A percentile compares a stretch with the other conserved stretches of the same genome.
Conservation (phyloP, 1,140 invertebrate species). For the Aphelenchoides fujianensis region DNA sequence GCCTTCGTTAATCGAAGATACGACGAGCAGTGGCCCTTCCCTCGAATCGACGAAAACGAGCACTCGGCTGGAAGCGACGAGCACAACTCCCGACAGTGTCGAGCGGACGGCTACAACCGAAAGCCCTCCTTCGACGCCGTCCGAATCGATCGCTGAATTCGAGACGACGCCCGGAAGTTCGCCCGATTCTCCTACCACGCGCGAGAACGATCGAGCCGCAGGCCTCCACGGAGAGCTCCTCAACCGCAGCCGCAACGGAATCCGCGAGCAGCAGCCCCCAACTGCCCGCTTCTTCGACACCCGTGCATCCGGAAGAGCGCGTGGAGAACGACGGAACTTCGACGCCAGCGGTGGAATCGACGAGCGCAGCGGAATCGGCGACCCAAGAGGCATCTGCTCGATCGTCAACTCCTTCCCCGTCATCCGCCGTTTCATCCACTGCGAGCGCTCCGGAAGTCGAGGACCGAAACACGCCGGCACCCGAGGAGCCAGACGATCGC, state of each 20-base stretch:
- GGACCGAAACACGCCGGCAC: too few species aligned
- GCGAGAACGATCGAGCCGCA: too few species aligned
- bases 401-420: too few species aligned
- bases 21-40: too few species aligned
- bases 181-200: too few species aligned
- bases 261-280: neutral
- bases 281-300: neutral
- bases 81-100: neutral
- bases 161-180: too few species aligned
- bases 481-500: too few species aligned
- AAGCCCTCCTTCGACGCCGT: neutral
- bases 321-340: neutral
- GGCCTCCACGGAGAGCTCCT: neutral
- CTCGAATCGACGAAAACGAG: neutral
- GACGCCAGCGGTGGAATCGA: neutral
- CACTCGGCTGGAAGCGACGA: too few species aligned
- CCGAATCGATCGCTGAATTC: neutral
- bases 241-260: neutral
- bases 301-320: neutral
- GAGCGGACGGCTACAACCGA: neutral
- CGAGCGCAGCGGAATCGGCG: too few species aligned
- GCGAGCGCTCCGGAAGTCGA: too few species aligned
- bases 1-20: neutral
- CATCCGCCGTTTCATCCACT: too few species aligned
- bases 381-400: too few species aligned